These are phyloP conservation scores for Sarcoramphus papa DNA, from an alignment of 2,797 vertebrate species.

Conservation along the genomic window DNA sequence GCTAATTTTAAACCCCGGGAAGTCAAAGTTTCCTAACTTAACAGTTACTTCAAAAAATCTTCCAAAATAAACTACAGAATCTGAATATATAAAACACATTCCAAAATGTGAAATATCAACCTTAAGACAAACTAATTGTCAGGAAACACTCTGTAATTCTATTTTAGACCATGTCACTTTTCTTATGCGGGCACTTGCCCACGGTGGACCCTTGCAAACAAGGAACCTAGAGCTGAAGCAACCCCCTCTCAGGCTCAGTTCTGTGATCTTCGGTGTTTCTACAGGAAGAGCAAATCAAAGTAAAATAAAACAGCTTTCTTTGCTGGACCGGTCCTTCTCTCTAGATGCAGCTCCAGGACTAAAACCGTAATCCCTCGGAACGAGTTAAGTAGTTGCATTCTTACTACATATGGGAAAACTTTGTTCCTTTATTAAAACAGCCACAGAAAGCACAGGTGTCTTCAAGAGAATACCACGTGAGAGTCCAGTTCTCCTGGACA, in stretches of 20 bases:
- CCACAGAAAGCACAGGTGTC: neutral
- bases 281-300: neutral
- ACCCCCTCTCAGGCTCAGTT: neutral
- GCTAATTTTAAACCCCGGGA: neutral
- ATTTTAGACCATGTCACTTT: accelerated
- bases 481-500: neutral
- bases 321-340: neutral
- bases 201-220: neutral
- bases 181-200: accelerated
- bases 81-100: neutral
- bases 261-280: accelerated
- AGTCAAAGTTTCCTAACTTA: neutral
- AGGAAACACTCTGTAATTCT: neutral
- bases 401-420: accelerated
- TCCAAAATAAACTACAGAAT: neutral
- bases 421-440: neutral
- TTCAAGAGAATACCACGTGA: accelerated
- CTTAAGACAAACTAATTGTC: accelerated
- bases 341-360: neutral
- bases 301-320: neutral
- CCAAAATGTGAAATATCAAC: accelerated
- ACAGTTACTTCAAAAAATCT: neutral
- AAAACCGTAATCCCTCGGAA: neutral
- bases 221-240: neutral
- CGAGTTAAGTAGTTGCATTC: neutral